Conservation (phyloP, 2,888 invertebrate species). For the Ligdia adustata region DNA sequence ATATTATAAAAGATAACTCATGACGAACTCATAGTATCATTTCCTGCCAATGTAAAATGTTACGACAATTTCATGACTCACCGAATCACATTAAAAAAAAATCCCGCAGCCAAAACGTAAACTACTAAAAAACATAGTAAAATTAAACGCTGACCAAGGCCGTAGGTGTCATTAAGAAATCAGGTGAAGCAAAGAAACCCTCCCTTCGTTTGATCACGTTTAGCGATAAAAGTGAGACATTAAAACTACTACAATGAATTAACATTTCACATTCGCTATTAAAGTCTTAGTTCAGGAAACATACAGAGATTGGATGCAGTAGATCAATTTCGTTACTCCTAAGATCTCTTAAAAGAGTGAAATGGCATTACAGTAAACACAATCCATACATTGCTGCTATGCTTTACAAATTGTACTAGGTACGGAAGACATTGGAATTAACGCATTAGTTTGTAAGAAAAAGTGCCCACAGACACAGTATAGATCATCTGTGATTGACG, state of each 20-base stretch:
- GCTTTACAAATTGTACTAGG: too few species aligned
- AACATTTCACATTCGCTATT: slow-evolving; percentile 39
- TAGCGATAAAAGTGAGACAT: slow-evolving; percentile 28
- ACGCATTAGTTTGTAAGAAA: too few species aligned
- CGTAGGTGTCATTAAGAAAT: slow-evolving; percentile 6
- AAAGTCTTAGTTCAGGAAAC: slow-evolving; percentile 28
- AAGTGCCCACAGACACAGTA: too few species aligned
- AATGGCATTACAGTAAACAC: too few species aligned
- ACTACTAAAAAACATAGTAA: slow-evolving; percentile 3
- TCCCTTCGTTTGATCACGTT: slow-evolving; percentile 15
- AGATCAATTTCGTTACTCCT: slow-evolving; percentile 1
- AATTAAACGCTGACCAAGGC: slow-evolving; percentile 16
- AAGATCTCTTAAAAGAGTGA: too few species aligned
- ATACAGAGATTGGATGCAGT: slow-evolving; percentile 9
- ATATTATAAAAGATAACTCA: too few species aligned
- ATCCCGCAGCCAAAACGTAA: slow-evolving; percentile 13
- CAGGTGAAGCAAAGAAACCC: slow-evolving; percentile 19
- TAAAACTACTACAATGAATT: slow-evolving; percentile 39
- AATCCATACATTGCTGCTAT: too few species aligned
- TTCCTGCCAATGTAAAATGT: too few species aligned
- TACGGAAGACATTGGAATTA: too few species aligned
- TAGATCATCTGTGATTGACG: too few species aligned
- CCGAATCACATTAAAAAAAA: slow-evolving; percentile 5
- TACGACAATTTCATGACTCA: slow-evolving; percentile 6
- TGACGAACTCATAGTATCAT: too few species aligned